Evolutionary conservation across 2,113 vertebrate species (phyloP), one percentile per base, ranked within the genome.

Genomic region (Pelusios castaneus): DNA sequence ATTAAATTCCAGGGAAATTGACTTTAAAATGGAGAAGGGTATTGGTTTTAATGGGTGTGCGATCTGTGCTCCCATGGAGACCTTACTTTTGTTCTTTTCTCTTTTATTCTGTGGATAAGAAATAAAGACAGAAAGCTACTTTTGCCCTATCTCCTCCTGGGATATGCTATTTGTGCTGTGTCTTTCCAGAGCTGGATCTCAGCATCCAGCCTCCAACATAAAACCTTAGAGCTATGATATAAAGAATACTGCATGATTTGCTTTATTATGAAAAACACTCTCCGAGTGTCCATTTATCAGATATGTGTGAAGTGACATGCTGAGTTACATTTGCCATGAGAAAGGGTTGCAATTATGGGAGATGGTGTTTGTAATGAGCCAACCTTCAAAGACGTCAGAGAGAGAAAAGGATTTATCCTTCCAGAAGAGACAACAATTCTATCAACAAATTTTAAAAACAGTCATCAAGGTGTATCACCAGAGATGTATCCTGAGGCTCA

Each of bases 331-430:
- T 29, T 55, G 82, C 21, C 38, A 6, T 6, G 10, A 95, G 55
- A 94, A 87, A 83, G 6, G 93, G 55, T 29, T 82, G 38, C 85
- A 19, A n/a, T 88, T 79, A 49, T 75, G 12, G 54, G n/a, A 89
- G 79, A 81, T n/a, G 87, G 89, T 83, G 1, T 6, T 54, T 29
- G 43, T 83, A 88, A 91, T 83, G 70, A 75, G 47, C 38, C 88
- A 86, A 91, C 60, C 80, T 31, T 2, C 13, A 67, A 75, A 82
- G 8, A 4, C 81, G 55, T 83, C 34, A 5, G 27, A 82, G 6
- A 89, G 25, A 47, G 3, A 21, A 84, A 41, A 78, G 25, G 24
- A 92, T 91, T 89, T 55, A 29, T 12, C 55, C 34, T 8, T 76
- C n/a, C 38, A 43, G 70, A 75, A 75, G 5, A 43, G 34, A 38